phyloP scores from a whole-genome alignment of 2,797 vertebrate species.

The Florisuga fusca region DNA sequence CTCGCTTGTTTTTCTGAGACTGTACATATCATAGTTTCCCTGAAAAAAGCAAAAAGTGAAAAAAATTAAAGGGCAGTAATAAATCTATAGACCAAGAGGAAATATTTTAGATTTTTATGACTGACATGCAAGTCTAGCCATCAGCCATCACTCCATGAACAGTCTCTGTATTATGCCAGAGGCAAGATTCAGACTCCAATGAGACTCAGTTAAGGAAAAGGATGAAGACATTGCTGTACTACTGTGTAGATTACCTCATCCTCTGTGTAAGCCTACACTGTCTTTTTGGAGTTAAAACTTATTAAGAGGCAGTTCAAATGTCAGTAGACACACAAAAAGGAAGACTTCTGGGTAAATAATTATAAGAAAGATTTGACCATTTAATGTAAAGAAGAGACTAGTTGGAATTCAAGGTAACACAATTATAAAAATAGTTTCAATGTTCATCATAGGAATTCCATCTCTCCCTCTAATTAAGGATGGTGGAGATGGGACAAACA shows the following conservation, averaged over 20 bases:
- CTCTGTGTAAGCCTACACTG: neutral
- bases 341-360: neutral
- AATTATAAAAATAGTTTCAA: neutral
- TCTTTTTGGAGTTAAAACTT: neutral
- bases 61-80: neutral
- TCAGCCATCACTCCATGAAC: neutral
- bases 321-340: neutral
- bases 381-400: neutral
- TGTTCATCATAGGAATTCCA: neutral
- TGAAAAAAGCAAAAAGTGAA: neutral
- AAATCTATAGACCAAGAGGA: neutral
- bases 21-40: neutral
- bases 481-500: slow-evolving; percentile 6
- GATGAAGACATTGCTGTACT: neutral
- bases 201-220: neutral
- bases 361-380: neutral
- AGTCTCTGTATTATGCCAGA: neutral
- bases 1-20: neutral
- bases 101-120: neutral
- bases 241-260: neutral
- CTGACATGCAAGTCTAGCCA: neutral
- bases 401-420: slow-evolving; percentile 8
- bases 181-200: neutral
- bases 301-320: neutral
- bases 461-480: neutral